A percentile compares a stretch with the other conserved stretches of the same genome.
Conservation (phyloP, 2,113 vertebrate genomes). For the Sitta europaea region DNA sequence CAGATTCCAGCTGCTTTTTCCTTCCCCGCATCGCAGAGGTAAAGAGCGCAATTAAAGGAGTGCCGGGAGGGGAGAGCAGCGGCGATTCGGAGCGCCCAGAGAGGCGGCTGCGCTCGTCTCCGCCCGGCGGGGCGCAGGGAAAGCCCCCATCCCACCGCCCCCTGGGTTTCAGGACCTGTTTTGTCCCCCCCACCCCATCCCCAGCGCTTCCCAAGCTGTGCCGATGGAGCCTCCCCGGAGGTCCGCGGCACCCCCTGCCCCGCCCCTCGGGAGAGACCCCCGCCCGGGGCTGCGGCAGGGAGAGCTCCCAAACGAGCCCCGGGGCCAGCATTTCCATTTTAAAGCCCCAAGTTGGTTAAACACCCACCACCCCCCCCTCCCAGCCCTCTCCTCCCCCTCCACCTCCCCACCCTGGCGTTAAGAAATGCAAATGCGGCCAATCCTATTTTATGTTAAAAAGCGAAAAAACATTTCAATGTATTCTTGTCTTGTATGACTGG, state of each 20-base stretch:
- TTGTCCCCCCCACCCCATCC: too few species aligned
- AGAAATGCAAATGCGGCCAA: constrained; percentile 88
- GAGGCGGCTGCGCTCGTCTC: neutral
- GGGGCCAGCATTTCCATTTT: constrained; percentile 61
- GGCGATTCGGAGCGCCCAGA: rapidly evolving
- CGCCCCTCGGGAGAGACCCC: neutral
- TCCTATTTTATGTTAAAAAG: constrained; percentile 92
- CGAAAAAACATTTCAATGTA: constrained; percentile 93
- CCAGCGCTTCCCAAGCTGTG: neutral
- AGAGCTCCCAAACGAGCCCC: neutral
- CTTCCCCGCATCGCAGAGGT: neutral
- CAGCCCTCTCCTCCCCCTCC: neutral
- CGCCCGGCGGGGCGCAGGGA: too few species aligned
- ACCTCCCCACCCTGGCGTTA: constrained; percentile 26
- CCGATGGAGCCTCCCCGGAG: neutral
- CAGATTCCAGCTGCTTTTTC: neutral
- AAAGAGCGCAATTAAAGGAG: rapidly evolving
- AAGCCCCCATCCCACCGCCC: too few species aligned
- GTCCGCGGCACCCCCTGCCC: neutral
- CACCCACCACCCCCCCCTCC: neutral
- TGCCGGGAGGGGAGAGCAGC: rapidly evolving
- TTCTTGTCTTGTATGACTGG: constrained; percentile 91
- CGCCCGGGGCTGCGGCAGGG: neutral
- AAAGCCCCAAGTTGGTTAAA: constrained; percentile 64
- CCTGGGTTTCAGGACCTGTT: neutral